A percentile compares a stretch with the other conserved stretches of the same genome.
Evolutionary conservation across 2,113 vertebrate genomes (phyloP).

Genomic region (Vimba vimba): DNA sequence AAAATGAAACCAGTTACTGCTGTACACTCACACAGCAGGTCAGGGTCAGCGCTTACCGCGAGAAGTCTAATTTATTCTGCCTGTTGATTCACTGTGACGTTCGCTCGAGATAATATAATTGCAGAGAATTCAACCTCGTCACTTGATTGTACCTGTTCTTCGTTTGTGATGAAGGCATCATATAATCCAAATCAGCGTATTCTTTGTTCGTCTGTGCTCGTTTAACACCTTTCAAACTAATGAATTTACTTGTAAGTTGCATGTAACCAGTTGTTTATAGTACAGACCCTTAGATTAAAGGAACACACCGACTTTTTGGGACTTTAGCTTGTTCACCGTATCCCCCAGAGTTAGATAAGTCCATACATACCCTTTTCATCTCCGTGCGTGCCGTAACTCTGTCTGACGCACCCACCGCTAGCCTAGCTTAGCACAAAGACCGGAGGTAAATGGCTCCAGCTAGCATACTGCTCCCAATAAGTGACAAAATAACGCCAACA

Average conservation of each 20-base stretch:
- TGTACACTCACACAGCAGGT: slow-evolving; percentile 46
- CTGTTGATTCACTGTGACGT: slow-evolving; percentile 37
- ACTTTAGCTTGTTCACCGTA: too few species aligned
- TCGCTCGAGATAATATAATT: slow-evolving; percentile 36
- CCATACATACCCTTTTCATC: too few species aligned
- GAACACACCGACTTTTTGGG: too few species aligned
- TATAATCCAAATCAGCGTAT: not conserved
- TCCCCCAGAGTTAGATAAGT: too few species aligned
- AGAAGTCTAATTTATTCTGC: slow-evolving; percentile 9
- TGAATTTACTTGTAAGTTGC: not conserved
- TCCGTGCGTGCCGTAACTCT: too few species aligned
- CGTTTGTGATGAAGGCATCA: slow-evolving; percentile 2
- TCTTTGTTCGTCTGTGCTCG: not conserved
- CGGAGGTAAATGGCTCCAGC: too few species aligned
- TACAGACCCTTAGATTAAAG: not conserved
- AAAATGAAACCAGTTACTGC: slow-evolving; percentile 60
- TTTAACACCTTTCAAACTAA: not conserved
- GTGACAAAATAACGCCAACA: too few species aligned
- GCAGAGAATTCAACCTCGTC: slow-evolving; percentile 11
- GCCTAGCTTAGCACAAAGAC: too few species aligned
- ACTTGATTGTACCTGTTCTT: slow-evolving; percentile 19
- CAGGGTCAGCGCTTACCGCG: not conserved
- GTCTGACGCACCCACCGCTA: too few species aligned
- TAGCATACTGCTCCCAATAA: too few species aligned
- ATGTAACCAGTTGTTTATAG: not conserved